A percentile compares a stretch with the other conserved stretches of the same genome.
Evolutionary conservation across 2,888 invertebrate species (phyloP).

Genomic region (Leucozona laternaria): DNA sequence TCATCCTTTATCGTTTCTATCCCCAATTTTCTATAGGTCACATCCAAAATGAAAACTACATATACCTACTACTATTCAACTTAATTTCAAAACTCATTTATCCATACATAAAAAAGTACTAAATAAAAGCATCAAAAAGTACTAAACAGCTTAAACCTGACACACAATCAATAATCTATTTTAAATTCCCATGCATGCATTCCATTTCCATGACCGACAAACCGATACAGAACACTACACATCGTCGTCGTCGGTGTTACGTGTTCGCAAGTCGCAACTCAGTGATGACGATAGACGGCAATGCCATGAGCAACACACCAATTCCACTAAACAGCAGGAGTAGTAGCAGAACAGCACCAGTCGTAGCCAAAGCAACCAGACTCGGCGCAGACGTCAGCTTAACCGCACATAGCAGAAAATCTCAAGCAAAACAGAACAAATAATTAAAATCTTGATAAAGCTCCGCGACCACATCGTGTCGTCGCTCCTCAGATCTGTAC

Average conservation of each 20-base stretch:
- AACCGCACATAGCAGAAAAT: slow-evolving; percentile 64
- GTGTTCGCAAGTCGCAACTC: slow-evolving; percentile 58
- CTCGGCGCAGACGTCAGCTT: slow-evolving; percentile 74
- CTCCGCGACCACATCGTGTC: slow-evolving; percentile 38
- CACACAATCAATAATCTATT: slow-evolving; percentile 75
- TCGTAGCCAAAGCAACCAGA: slow-evolving; percentile 70
- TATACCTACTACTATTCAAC: not conserved
- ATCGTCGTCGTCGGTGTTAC: slow-evolving; percentile 63
- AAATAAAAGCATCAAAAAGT: slow-evolving; percentile 45
- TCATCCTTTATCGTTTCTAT: too few species aligned
- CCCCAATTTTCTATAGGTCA: too few species aligned
- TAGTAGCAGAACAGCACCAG: slow-evolving; percentile 38
- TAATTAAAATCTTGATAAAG: slow-evolving; percentile 75
- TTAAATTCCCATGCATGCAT: slow-evolving; percentile 75
- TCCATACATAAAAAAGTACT: slow-evolving; percentile 18
- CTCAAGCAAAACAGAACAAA: slow-evolving; percentile 72
- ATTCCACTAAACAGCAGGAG: slow-evolving; percentile 32
- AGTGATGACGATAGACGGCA: slow-evolving; percentile 55
- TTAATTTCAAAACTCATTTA: not conserved
- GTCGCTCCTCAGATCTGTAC: slow-evolving; percentile 6
- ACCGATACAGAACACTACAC: slow-evolving; percentile 70
- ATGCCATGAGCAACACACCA: slow-evolving; percentile 63
- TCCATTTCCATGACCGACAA: slow-evolving; percentile 75
- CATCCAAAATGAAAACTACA: too few species aligned
- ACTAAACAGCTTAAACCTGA: slow-evolving; percentile 69